Evolutionary conservation across 2,113 vertebrate genomes (phyloP), one percentile per base, ranked within the genome.

Genomic region (Arothron firmamentum): DNA sequence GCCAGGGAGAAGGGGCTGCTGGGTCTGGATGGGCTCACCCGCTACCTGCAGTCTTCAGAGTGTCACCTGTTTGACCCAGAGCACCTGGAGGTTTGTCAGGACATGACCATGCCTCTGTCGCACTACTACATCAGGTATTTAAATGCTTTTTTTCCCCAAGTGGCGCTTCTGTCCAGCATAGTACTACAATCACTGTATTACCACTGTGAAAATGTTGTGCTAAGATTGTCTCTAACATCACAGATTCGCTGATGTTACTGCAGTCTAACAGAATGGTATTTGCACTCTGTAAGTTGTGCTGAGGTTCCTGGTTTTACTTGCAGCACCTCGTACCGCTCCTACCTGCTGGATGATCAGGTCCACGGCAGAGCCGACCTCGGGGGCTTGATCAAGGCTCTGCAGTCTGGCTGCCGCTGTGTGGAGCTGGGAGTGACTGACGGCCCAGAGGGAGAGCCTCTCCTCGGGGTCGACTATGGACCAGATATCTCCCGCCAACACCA

Each of bases 41-140:
- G 91, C 23, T 99, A 98, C 76, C 90, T 99, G 72, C 54, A 98
- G 81, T 97, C 96, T 42, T 75, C 91, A 6, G 96, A 99, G 87
- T 99, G 97, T 87, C 95, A 95, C 67, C 91, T 99, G 85, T 94
- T 98, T 58, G 96, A 99, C 83, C 93, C 94, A 1, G 93, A 96
- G 74, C 96, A 99, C 68, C 93, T 89, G 79, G 93, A 90, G 20
- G 91, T 98, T 6, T 92, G 93, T 59, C 97, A 99, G 78, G 96
- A 99, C 79, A 99, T 98, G 96, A 94, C 85, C 28, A 91, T 96
- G 78, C 95, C 96, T 38, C 88, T 99, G 64, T 95, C 94, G 20
- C 97, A 99, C 87, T 99, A 99, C 79, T 99, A 95, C 76, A 94
- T 99, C 84, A 97, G 87, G 87, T 89, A 57, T 0, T 66, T 23